phyloP scores from a whole-genome alignment of 2,113 vertebrate species.

The Athene cunicularia region DNA sequence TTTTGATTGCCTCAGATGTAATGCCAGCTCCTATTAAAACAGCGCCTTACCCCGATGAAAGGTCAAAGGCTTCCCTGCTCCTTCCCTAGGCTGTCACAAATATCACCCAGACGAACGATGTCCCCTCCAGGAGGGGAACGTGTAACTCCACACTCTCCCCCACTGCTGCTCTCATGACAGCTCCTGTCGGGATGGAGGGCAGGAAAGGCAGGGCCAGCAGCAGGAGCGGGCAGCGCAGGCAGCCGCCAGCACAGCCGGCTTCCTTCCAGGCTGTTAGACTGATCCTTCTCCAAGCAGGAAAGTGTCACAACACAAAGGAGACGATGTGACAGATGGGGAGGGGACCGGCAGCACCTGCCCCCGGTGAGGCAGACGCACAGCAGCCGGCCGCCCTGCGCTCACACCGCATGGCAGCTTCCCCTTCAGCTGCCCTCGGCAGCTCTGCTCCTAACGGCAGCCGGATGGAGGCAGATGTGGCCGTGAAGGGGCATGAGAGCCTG shows the following conservation, averaged over 20 bases:
- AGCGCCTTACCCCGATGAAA: neutral
- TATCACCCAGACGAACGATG: neutral
- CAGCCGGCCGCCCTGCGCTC: neutral
- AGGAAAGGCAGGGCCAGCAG: slow-evolving; percentile 26
- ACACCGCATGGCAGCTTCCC: neutral
- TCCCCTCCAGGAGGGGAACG: neutral
- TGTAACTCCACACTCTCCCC: neutral
- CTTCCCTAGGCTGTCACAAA: neutral
- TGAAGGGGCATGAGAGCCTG: neutral
- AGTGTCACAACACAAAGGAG: slow-evolving; percentile 57
- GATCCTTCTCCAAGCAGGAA: slow-evolving; percentile 59
- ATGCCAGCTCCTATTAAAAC: neutral
- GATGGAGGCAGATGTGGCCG: neutral
- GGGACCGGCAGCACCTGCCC: slow-evolving; percentile 14
- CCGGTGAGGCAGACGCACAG: neutral
- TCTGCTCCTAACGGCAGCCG: fast-evolving
- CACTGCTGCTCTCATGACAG: neutral
- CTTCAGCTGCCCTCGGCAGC: fast-evolving
- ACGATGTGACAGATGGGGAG: slow-evolving; percentile 43
- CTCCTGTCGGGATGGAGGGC: neutral
- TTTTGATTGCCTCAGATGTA: neutral
- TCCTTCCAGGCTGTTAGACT: slow-evolving; percentile 57
- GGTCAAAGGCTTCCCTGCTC: neutral
- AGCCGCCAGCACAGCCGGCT: slow-evolving; percentile 26
- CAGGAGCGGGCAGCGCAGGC: neutral